Evolutionary conservation across 2,888 invertebrate genomes (phyloP).

Genomic region (Himalopsyche kuldschensis): DNA sequence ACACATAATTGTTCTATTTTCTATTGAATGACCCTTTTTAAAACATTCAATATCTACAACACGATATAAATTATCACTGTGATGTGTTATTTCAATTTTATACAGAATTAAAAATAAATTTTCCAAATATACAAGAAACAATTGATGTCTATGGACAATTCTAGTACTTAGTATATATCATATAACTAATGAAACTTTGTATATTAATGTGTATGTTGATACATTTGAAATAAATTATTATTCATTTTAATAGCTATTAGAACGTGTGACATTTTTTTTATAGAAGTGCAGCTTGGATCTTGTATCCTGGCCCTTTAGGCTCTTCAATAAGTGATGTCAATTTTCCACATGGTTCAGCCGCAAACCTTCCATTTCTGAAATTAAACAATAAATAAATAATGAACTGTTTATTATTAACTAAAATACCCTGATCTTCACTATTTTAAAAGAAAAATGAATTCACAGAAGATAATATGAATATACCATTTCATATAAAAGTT

Average conservation of each 20-base stretch:
- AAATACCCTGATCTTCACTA: too few species aligned
- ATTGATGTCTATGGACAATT: neutral
- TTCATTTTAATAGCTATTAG: neutral
- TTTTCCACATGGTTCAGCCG: slow-evolving; percentile 87
- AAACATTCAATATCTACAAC: neutral
- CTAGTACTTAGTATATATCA: neutral
- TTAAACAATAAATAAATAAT: slow-evolving; percentile 28
- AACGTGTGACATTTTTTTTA: slow-evolving; percentile 13
- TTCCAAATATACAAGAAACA: neutral
- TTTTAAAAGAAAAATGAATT: too few species aligned
- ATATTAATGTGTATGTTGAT: neutral
- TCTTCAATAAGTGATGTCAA: slow-evolving; percentile 85
- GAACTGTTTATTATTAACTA: too few species aligned
- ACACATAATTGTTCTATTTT: neutral
- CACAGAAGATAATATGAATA: too few species aligned
- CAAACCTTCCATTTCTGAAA: slow-evolving; percentile 82
- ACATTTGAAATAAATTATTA: neutral
- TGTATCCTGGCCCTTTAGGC: slow-evolving; percentile 91
- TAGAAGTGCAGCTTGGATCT: slow-evolving; percentile 64
- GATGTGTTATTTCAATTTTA: neutral
- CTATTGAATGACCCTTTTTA: neutral
- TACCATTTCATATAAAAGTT: too few species aligned
- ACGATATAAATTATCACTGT: neutral
- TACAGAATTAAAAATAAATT: neutral
- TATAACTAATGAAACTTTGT: neutral